Percentiles rank a stretch among this genome's conserved stretches.
Evolutionary conservation across 2,113 vertebrate species (phyloP).

Genomic region (Mastomys natalensis): DNA sequence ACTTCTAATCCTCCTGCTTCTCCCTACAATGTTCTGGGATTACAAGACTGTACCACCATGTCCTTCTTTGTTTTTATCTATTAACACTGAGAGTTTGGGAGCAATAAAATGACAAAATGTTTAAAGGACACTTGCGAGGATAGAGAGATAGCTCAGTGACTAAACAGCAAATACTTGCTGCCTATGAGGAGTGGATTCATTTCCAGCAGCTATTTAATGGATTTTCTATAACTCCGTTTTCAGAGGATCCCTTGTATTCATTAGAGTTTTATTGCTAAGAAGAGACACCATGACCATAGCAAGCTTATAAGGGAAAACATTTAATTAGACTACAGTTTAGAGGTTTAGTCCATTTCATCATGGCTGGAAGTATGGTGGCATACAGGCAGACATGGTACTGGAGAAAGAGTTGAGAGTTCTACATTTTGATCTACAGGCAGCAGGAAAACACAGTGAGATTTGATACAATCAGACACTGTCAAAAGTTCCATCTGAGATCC

Average conservation of each 20-base stretch:
- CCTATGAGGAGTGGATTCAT: neutral
- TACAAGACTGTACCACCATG: neutral
- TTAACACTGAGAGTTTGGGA: neutral
- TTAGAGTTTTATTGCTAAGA: neutral
- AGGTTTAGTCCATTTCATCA: neutral
- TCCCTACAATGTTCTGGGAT: neutral
- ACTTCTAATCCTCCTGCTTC: neutral
- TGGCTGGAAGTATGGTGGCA: neutral
- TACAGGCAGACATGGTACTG: neutral
- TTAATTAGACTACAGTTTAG: neutral
- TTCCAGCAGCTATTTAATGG: neutral
- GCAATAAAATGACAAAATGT: neutral
- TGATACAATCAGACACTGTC: neutral
- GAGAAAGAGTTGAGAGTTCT: neutral
- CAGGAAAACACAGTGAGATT: neutral
- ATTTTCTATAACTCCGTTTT: neutral
- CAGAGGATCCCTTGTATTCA: neutral
- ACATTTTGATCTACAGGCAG: neutral
- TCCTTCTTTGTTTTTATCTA: neutral
- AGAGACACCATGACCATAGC: neutral
- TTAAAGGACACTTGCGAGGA: neutral
- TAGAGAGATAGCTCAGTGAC: neutral
- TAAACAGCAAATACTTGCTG: neutral
- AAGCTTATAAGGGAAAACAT: neutral
- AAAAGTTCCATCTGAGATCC: conserved; percentile 35